Evolutionary conservation across 2,797 vertebrate genomes (phyloP).

Genomic region (Serranus cabrilla): DNA sequence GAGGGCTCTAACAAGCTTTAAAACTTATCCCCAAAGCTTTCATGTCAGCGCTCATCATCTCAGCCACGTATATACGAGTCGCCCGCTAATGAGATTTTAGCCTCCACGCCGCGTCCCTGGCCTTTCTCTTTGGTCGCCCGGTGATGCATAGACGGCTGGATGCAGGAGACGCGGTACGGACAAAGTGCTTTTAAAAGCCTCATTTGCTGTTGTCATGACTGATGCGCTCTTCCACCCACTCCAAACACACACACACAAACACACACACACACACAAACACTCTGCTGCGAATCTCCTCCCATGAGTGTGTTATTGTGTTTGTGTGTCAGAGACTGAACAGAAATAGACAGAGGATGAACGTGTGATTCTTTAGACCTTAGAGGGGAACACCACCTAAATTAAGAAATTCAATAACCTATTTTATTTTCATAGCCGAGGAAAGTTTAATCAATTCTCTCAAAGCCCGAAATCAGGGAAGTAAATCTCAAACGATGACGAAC

Average conservation of each 20-base stretch:
- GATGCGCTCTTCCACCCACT: background rate
- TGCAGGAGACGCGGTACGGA: background rate
- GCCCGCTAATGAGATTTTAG: conserved; percentile 54
- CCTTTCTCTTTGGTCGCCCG: background rate
- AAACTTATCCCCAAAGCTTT: conserved; percentile 55
- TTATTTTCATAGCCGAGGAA: no score
- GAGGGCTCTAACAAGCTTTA: conserved; percentile 53
- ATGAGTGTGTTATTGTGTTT: conserved; percentile 13
- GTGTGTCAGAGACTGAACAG: conserved; percentile 6
- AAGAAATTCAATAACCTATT: no score
- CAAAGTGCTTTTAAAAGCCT: conserved; percentile 47
- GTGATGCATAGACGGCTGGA: background rate
- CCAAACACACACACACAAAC: background rate
- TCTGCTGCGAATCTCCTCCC: background rate
- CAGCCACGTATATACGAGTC: background rate
- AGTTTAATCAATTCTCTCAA: no score
- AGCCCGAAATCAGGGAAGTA: no score
- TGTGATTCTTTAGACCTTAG: background rate
- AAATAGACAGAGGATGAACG: background rate
- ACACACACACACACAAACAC: conserved; percentile 5
- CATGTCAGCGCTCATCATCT: conserved; percentile 50
- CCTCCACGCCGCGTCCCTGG: background rate
- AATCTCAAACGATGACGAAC: no score
- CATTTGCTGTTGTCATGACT: conserved; percentile 24
- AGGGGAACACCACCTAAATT: no score